phyloP scores from a whole-genome alignment of 2,888 invertebrate species.

The Tupiocoris notatus region DNA sequence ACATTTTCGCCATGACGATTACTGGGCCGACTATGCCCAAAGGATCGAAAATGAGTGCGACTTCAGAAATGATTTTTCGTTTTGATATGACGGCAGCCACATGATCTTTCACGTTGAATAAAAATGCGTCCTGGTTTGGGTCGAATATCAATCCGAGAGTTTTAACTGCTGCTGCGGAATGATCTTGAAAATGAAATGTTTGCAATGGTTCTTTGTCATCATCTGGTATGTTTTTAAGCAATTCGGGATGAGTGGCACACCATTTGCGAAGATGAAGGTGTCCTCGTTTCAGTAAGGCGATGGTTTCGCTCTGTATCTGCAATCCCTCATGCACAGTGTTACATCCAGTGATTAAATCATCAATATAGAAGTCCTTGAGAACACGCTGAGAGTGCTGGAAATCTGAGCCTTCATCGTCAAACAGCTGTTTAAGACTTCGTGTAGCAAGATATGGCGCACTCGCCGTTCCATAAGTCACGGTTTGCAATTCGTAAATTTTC shows the following conservation, averaged over 20 bases:
- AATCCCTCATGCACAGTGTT: conserved; percentile 45
- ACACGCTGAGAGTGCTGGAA: conserved; percentile 45
- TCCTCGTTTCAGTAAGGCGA: no score
- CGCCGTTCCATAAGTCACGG: no score
- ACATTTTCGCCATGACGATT: neutral
- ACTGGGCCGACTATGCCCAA: neutral
- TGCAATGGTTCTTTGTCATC: neutral
- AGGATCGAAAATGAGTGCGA: neutral
- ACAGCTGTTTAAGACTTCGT: no score
- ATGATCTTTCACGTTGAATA: neutral
- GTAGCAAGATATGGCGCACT: no score
- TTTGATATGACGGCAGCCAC: neutral
- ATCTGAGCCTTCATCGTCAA: conserved; percentile 47
- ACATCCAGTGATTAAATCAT: conserved; percentile 50
- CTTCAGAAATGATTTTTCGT: neutral
- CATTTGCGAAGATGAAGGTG: neutral
- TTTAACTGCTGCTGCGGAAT: neutral
- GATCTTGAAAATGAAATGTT: conserved; percentile 22
- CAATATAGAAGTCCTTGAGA: conserved; percentile 51
- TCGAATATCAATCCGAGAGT: neutral
- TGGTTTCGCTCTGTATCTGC: no score
- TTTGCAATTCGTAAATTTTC: no score
- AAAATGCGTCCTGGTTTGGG: neutral
- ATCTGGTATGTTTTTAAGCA: neutral
- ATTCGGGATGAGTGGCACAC: neutral